Base-by-base conservation (phyloP, 1,140 invertebrate species). In the Lordiphosa stackelbergi region DNA sequence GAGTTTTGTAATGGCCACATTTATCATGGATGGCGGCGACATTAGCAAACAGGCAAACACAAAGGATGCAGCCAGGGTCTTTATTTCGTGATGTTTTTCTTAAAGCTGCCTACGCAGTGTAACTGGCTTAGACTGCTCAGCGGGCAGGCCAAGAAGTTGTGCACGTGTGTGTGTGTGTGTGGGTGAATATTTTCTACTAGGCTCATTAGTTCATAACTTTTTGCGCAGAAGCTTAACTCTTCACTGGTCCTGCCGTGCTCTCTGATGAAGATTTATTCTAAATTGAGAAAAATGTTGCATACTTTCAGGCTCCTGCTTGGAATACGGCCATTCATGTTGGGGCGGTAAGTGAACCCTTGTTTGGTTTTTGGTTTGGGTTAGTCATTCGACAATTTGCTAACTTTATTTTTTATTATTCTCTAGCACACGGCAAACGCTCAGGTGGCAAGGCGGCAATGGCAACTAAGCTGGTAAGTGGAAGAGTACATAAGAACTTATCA, bases 311-410 rank as follows among this genome's bases (percentile, higher is more conserved):
- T 87, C 85, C 48, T 87, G 85, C 36, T 38, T 87, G 73, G 85
- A 87, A 78, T 87, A 87, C 59, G 85, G 85, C 65, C 85, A 87
- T 47, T 87, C 85, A 1, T 87, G 85, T 53, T 87, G 85, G 85
- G 85, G 85, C 45, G 85, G 85, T 87, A 69, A 84, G 85, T 84
- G 46, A 2, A 8, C 9, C 9, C 4, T 28, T 9, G n/a, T 35
- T 47, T 38, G 35, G n/a, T 13, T 10, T 35, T 49, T 38, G 35
- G n/a, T 11, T 10, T 10, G 24, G 13, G 28, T 13, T 1, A 31
- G 34, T 24, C 37, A 42, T 58, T 66, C 11, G 37, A 52, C 31
- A 41, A 48, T 66, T 45, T 41, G 5, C 22, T 31, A n/a, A 37
- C 10, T 57, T 59, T 60, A 0, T 34, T 31, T 31, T 48, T 40